Percentiles rank a stretch among this genome's conserved stretches.
These are phyloP conservation scores for Serinus canaria DNA, from an alignment of 2,113 vertebrate species.

Conservation along the genomic window DNA sequence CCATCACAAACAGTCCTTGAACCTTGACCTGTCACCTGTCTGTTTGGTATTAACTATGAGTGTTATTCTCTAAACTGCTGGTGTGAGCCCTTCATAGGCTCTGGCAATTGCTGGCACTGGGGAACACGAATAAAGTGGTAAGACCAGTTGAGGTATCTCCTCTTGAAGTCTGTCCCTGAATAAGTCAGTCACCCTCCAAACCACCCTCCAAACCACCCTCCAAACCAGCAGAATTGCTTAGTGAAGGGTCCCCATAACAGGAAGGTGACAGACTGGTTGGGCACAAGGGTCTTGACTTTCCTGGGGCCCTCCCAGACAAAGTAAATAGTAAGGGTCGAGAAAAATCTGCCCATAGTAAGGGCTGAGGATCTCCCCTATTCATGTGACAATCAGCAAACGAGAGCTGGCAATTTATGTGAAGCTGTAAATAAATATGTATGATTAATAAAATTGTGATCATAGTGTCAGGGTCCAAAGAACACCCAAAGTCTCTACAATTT, in stretches of 20 bases:
- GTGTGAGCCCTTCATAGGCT: neutral
- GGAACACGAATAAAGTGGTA: neutral
- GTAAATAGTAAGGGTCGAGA: fast-evolving
- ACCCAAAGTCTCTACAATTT: neutral
- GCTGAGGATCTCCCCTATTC: neutral
- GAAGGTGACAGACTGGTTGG: neutral
- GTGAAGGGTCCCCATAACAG: neutral
- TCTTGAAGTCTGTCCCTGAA: neutral
- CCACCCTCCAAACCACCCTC: fast-evolving
- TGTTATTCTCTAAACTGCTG: neutral
- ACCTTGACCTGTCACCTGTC: neutral
- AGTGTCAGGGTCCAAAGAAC: neutral
- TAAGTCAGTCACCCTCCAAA: neutral
- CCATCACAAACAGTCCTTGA: neutral
- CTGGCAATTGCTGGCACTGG: neutral
- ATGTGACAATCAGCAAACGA: neutral
- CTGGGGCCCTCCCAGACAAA: neutral
- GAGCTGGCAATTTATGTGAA: neutral
- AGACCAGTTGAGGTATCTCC: neutral
- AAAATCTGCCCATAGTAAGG: neutral
- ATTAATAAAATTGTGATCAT: neutral
- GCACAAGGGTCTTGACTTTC: neutral
- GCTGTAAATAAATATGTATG: neutral
- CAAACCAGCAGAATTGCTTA: neutral
- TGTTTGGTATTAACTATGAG: fast-evolving